phyloP scores from a whole-genome alignment of 2,888 invertebrate genomes.

The Eudasyphora cyanicolor region DNA sequence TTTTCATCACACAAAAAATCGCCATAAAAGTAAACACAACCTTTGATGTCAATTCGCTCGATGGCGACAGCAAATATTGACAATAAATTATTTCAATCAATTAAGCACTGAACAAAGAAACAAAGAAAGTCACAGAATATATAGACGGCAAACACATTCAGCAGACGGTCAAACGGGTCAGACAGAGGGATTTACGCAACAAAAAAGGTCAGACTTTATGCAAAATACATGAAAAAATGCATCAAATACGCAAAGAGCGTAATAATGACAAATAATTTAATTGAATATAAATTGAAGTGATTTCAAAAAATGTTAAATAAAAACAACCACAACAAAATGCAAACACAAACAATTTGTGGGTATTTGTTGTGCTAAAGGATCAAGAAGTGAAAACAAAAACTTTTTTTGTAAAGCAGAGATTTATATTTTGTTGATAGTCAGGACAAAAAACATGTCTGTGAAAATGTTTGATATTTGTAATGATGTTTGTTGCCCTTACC shows the following conservation, averaged over 20 bases:
- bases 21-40: not conserved
- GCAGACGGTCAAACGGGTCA: not conserved
- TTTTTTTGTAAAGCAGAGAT: not conserved
- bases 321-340: too few relatives aligned
- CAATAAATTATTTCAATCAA: slow-evolving; percentile 61
- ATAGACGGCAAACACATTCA: not conserved
- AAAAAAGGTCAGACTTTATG: not conserved
- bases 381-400: not conserved
- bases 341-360: too few relatives aligned
- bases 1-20: not conserved
- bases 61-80: slow-evolving; percentile 31
- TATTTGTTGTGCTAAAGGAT: too few relatives aligned
- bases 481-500: not conserved
- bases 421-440: not conserved
- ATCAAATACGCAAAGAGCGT: not conserved
- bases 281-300: slow-evolving; percentile 6
- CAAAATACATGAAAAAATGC: not conserved
- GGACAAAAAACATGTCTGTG: not conserved
- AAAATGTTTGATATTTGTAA: not conserved
- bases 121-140: not conserved
- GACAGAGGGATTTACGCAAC: too few relatives aligned
- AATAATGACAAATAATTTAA: slow-evolving; percentile 4
- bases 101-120: slow-evolving; percentile 24
- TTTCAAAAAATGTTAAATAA: not conserved
- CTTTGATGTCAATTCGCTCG: not conserved